Percentiles rank a stretch among this genome's conserved stretches.
phyloP scores from a whole-genome alignment of 2,888 invertebrate species.

The Xiphydria camelus region DNA sequence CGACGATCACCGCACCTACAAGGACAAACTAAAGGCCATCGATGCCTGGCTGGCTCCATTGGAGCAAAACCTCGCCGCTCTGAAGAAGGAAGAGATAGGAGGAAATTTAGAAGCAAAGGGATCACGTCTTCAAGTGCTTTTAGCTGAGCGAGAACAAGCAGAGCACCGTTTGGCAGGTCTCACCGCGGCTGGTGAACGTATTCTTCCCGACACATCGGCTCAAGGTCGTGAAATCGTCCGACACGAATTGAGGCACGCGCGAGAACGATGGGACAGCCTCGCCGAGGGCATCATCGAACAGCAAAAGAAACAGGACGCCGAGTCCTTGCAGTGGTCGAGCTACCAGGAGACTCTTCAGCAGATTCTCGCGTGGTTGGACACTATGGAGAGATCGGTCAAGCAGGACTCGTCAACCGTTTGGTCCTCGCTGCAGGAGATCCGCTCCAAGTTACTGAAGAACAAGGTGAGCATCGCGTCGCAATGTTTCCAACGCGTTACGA shows the following conservation, averaged over 20 bases:
- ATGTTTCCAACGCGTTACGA: not conserved
- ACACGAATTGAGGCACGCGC: slow-evolving; percentile 77
- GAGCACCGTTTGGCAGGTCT: slow-evolving; percentile 76
- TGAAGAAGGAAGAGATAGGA: slow-evolving; percentile 66
- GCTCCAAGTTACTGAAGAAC: slow-evolving; percentile 81
- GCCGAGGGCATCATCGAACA: slow-evolving; percentile 82
- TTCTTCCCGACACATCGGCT: slow-evolving; percentile 91
- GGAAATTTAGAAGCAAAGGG: slow-evolving; percentile 67
- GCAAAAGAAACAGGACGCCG: slow-evolving; percentile 83
- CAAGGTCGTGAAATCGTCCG: slow-evolving; percentile 87
- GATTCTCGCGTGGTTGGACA: slow-evolving; percentile 82
- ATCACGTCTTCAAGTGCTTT: slow-evolving; percentile 71
- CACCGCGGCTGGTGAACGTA: slow-evolving; percentile 79
- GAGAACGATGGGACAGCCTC: slow-evolving; percentile 86
- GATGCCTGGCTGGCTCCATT: slow-evolving; percentile 77
- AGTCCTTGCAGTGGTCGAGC: slow-evolving; percentile 79
- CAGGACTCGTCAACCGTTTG: slow-evolving; percentile 72
- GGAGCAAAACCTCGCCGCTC: slow-evolving; percentile 68
- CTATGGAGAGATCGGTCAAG: slow-evolving; percentile 77
- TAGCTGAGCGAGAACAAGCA: slow-evolving; percentile 83
- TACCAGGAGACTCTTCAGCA: slow-evolving; percentile 86
- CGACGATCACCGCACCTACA: slow-evolving; percentile 80
- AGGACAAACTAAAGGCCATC: slow-evolving; percentile 74
- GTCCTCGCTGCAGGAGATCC: slow-evolving; percentile 81
- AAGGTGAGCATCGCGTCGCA: slow-evolving; percentile 59